Percentiles rank a stretch among this genome's conserved stretches.
These are phyloP conservation scores for Notothenia rossii DNA, from an alignment of 2,113 vertebrate species.

Conservation along the genomic window DNA sequence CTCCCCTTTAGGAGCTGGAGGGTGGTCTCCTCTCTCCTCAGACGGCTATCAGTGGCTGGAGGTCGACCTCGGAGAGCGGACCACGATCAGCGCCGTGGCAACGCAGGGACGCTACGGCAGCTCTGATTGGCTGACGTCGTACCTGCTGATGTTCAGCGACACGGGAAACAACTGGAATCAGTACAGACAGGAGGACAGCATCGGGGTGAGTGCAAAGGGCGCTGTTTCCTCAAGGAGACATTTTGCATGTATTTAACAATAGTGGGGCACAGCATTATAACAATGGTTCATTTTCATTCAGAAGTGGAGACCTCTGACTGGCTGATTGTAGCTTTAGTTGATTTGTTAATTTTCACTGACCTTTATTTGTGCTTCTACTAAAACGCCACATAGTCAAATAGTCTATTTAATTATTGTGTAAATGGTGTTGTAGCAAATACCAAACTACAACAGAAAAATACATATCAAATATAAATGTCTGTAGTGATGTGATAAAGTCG, in stretches of 20 bases:
- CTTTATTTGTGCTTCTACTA: no score
- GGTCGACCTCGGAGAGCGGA: constrained; percentile 89
- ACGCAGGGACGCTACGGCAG: constrained; percentile 93
- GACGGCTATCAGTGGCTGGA: constrained; percentile 93
- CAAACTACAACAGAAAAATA: no score
- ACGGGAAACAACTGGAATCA: constrained; percentile 93
- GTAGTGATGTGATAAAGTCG: no score
- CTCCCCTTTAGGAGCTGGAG: constrained; percentile 89
- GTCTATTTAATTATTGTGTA: no score
- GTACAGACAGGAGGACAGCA: constrained; percentile 91
- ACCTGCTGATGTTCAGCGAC: constrained; percentile 93
- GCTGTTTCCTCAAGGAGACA: not conserved
- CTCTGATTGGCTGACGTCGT: constrained; percentile 92
- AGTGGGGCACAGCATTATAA: no score
- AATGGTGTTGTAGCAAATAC: no score
- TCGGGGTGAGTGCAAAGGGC: constrained; percentile 86
- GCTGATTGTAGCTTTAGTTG: no score
- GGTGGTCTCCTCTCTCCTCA: constrained; percentile 91
- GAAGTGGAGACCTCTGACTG: no score
- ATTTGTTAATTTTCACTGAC: not conserved
- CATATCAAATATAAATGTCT: no score
- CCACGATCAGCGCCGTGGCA: constrained; percentile 88
- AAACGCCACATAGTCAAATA: no score
- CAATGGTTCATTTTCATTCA: no score
- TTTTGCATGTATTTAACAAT: not conserved